Percentiles rank a stretch among this genome's conserved stretches.
phyloP scores from a whole-genome alignment of 2,797 vertebrate species.

The Alfaro cultratus region DNA sequence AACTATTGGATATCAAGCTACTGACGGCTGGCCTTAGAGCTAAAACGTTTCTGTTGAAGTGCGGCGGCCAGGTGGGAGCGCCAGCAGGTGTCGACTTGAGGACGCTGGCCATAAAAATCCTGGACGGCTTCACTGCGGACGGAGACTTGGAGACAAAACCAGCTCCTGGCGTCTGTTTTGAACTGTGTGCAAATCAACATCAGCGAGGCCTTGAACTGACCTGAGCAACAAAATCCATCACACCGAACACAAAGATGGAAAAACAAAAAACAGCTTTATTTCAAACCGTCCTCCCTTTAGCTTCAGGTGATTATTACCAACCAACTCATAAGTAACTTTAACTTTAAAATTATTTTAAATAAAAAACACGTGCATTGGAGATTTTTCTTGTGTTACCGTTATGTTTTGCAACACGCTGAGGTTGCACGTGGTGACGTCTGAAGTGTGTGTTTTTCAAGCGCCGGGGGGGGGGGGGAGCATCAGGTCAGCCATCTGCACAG shows the following conservation, averaged over 20 bases:
- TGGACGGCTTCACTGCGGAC: not conserved
- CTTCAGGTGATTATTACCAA: not conserved
- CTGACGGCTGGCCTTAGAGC: not conserved
- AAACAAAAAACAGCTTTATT: not conserved
- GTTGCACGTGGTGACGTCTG: not conserved
- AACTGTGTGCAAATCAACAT: conserved; percentile 19
- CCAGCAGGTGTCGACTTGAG: not conserved
- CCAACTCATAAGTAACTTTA: not conserved
- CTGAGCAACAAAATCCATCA: conserved; percentile 17
- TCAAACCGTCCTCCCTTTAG: not conserved
- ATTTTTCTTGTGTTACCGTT: not conserved
- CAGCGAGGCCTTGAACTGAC: conserved; percentile 2
- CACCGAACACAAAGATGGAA: conserved; percentile 7
- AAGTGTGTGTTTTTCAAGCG: conserved; percentile 12
- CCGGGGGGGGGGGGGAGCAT: not conserved
- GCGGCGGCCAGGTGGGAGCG: not conserved
- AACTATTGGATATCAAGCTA: not conserved
- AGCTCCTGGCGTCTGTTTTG: not conserved
- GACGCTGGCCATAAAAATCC: not conserved
- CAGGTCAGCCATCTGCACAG: conserved; percentile 68
- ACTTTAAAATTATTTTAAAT: not conserved
- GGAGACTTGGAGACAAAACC: not conserved
- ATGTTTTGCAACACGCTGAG: not conserved
- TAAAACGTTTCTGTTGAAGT: not conserved
- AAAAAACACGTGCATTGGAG: not conserved